phyloP scores from a whole-genome alignment of 2,797 vertebrate species.

The Serranus cabrilla region DNA sequence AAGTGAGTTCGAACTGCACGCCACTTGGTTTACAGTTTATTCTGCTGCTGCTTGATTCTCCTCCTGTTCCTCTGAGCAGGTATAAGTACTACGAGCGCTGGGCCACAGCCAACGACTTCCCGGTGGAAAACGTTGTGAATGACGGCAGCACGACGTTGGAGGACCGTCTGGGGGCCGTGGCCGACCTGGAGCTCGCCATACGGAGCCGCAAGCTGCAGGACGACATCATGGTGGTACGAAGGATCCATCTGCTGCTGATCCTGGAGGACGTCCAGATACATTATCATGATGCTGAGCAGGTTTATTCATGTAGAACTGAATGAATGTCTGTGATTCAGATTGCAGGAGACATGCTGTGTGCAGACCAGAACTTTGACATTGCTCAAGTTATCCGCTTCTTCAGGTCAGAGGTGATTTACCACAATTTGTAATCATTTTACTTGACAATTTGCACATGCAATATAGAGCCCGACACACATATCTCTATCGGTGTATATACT shows the following conservation, averaged over 20 bases:
- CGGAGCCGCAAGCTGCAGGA: conserved; percentile 86
- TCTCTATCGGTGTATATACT: too few relatives aligned
- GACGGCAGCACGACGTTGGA: conserved; percentile 88
- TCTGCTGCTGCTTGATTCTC: not conserved
- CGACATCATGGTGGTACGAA: conserved; percentile 87
- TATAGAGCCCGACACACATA: too few relatives aligned
- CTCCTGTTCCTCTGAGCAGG: conserved; percentile 58
- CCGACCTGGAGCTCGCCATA: conserved; percentile 87
- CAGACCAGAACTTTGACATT: conserved; percentile 90
- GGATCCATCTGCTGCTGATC: not conserved
- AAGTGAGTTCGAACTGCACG: conserved; percentile 80
- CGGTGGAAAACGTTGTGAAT: conserved; percentile 88
- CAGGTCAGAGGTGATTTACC: conserved; percentile 82
- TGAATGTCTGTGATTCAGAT: conserved; percentile 73
- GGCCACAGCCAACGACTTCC: conserved; percentile 91
- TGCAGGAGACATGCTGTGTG: conserved; percentile 90
- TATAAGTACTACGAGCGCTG: conserved; percentile 90
- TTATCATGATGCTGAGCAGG: not conserved
- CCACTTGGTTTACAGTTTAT: not conserved
- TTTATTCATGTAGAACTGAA: not conserved
- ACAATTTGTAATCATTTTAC: not conserved
- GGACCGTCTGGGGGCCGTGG: conserved; percentile 85
- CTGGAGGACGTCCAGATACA: not conserved
- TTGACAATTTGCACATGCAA: too few relatives aligned
- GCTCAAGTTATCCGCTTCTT: conserved; percentile 89